A percentile compares a stretch with the other conserved stretches of the same genome.
Evolutionary conservation across 2,888 invertebrate genomes (phyloP).

Genomic region (Euplexia lucipara): DNA sequence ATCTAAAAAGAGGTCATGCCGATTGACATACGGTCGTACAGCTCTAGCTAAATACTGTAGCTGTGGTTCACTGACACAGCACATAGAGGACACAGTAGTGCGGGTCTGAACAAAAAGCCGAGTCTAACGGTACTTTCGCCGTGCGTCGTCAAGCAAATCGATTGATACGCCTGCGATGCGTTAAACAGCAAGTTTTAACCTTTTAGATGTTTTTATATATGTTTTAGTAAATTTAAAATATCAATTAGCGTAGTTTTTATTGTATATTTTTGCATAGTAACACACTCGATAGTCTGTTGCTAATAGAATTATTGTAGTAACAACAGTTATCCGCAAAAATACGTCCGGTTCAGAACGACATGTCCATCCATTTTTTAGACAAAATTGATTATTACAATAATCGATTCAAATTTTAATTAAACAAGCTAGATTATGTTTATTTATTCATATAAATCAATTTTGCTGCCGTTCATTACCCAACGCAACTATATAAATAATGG

Average conservation of each 20-base stretch:
- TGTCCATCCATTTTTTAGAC: constrained; percentile 4
- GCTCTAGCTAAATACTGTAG: constrained; percentile 51
- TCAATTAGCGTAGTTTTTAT: constrained; percentile 8
- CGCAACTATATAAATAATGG: neutral
- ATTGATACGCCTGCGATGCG: constrained; percentile 44
- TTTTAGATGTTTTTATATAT: constrained; percentile 33
- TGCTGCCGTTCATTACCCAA: constrained; percentile 12
- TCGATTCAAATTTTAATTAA: constrained; percentile 19
- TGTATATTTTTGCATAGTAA: constrained; percentile 23
- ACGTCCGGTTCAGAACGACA: too few relatives aligned
- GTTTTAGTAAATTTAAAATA: constrained; percentile 22
- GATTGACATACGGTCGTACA: constrained; percentile 66
- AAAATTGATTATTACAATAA: neutral
- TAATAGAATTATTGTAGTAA: neutral
- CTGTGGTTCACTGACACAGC: constrained; percentile 63
- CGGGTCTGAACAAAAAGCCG: constrained; percentile 49
- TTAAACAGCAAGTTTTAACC: constrained; percentile 29
- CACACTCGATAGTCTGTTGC: neutral
- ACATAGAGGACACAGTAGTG: constrained; percentile 62
- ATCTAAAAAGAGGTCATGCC: constrained; percentile 65
- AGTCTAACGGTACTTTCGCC: constrained; percentile 49
- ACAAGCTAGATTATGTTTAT: constrained; percentile 10
- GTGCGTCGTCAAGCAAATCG: constrained; percentile 54
- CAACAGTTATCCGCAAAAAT: constrained; percentile 4
- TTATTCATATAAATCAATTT: constrained; percentile 19